Percentiles rank a stretch among this genome's conserved stretches.
phyloP scores from a whole-genome alignment of 2,113 vertebrate species.

The Hippocampus barbouri region DNA sequence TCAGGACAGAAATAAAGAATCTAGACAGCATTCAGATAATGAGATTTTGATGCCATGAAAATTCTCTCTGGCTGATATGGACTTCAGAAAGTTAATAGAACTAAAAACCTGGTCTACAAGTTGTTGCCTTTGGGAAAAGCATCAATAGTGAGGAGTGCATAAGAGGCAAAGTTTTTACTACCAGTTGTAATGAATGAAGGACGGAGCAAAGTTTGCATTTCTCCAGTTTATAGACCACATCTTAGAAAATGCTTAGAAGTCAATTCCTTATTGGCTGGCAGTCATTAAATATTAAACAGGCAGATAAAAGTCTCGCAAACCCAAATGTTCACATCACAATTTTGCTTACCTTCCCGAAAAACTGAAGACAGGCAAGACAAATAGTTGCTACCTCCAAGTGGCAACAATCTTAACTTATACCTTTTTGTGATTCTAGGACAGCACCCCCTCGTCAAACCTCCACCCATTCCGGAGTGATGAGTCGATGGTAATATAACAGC shows the following conservation, averaged over 20 bases:
- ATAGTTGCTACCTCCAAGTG: conserved; percentile 1
- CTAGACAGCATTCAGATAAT: not conserved
- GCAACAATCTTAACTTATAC: conserved; percentile 9
- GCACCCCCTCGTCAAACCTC: not conserved
- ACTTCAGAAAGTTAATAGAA: too few relatives aligned
- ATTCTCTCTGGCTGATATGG: not conserved
- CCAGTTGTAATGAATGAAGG: too few relatives aligned
- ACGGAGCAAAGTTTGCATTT: too few relatives aligned
- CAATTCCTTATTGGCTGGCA: not conserved
- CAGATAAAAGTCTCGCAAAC: not conserved
- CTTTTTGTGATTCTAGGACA: conserved; percentile 23
- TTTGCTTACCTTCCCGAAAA: conserved; percentile 4
- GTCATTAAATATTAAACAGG: conserved; percentile 5
- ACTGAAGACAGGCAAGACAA: not conserved
- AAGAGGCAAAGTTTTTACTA: too few relatives aligned
- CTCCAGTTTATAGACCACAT: too few relatives aligned
- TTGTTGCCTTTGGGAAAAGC: too few relatives aligned
- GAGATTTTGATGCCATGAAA: not conserved
- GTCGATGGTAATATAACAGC: conserved; percentile 36
- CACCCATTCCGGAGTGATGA: conserved; percentile 14
- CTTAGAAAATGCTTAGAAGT: not conserved
- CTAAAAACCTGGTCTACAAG: too few relatives aligned
- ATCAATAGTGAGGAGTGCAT: too few relatives aligned
- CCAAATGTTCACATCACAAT: not conserved
- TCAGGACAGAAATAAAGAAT: not conserved